Percentiles rank a stretch among this genome's conserved stretches.
These are phyloP conservation scores for Graphium colonna DNA, from an alignment of 2,888 invertebrate genomes.

Conservation along the genomic window DNA sequence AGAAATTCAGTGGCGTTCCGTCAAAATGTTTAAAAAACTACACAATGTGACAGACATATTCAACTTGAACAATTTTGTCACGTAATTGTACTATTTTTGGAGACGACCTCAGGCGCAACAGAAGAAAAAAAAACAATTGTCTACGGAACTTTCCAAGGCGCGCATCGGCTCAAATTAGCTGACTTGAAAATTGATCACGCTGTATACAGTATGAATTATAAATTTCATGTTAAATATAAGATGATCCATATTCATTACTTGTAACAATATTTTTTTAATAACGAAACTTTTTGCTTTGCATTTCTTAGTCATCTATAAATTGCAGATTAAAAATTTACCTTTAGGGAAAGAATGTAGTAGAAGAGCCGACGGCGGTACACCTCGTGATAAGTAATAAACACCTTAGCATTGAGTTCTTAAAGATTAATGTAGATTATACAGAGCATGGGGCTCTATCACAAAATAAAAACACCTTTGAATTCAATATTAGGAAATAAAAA, in stretches of 20 bases:
- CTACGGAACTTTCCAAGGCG: conserved; percentile 34
- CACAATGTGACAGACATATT: conserved; percentile 1
- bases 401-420: no score
- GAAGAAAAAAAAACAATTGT: conserved; percentile 25
- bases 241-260: not conserved
- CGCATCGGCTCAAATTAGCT: conserved; percentile 30
- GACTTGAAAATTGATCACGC: conserved; percentile 37
- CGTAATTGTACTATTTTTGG: conserved; percentile 34
- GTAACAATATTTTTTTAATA: no score
- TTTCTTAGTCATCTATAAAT: no score
- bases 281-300: no score
- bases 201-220: conserved; percentile 20
- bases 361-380: no score
- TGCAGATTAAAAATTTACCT: no score
- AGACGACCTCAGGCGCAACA: conserved; percentile 27
- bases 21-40: conserved; percentile 9
- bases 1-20: not conserved
- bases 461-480: no score
- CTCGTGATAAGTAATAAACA: no score
- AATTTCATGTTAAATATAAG: conserved; percentile 17
- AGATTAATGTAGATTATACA: no score
- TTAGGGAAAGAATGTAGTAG: no score
- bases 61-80: conserved; percentile 25
- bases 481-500: no score
- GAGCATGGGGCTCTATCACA: no score